phyloP scores from a whole-genome alignment of 2,113 vertebrate genomes.

The Leptosomus discolor region DNA sequence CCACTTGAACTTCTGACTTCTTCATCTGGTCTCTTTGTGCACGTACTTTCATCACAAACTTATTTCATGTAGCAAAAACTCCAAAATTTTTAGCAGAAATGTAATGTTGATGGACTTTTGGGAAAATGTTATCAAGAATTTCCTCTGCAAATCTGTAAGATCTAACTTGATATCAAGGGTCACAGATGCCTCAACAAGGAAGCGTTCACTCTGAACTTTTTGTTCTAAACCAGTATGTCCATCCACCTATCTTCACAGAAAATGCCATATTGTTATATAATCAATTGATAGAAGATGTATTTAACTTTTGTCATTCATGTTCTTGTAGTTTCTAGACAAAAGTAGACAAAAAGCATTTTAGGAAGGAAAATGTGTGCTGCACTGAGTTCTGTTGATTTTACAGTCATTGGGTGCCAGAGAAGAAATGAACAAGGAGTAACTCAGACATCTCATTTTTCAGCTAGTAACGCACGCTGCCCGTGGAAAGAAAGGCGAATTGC shows the following conservation, averaged over 20 bases:
- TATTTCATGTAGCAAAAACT: background rate
- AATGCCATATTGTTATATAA: background rate
- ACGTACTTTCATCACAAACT: background rate
- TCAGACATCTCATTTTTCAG: background rate
- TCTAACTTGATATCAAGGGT: background rate
- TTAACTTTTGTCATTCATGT: background rate
- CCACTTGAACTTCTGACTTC: background rate
- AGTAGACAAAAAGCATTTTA: background rate
- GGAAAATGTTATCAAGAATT: background rate
- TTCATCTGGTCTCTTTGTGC: background rate
- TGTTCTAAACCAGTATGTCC: background rate
- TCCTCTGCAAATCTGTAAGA: background rate
- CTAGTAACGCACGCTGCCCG: background rate
- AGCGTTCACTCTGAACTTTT: background rate
- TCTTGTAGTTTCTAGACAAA: background rate
- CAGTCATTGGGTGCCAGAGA: background rate
- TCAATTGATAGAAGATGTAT: background rate
- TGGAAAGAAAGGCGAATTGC: background rate
- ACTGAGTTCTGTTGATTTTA: background rate
- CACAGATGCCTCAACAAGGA: background rate
- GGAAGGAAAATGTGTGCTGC: background rate
- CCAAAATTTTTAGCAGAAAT: background rate
- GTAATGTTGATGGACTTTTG: background rate
- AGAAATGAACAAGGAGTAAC: background rate
- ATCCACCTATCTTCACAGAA: background rate